Evolutionary conservation across 2,888 invertebrate species (phyloP), one percentile per base, ranked within the genome.

Genomic region (Conchocele bisecta): DNA sequence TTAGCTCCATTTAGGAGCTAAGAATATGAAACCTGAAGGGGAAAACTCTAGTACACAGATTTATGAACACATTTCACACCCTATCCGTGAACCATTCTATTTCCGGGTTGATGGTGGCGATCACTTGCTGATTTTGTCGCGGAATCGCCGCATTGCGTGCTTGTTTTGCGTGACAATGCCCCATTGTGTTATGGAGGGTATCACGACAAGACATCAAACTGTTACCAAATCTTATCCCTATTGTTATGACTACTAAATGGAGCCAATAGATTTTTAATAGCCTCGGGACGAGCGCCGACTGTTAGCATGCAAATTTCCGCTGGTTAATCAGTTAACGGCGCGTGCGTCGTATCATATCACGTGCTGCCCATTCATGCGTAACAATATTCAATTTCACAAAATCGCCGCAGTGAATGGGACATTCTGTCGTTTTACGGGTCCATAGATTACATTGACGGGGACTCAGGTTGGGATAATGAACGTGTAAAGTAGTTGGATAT

Each of bases 211-310:
- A 68, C 64, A 77, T 77, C 77, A 65, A 68, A 60, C 68, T 57
- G 77, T 77, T 77, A 74, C 74, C 64, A 58, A 67, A 71, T 70
- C 67, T 71, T 74, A 67, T 68, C 70, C 70, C 48, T 65, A 77
- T 68, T 74, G 74, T 71, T 70, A 77, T 77, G 59, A 61, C 71
- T 53, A 58, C 71, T 74, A 71, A 74, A 74, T 71, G 74, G 58
- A 61, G 67, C 61, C 73, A 77, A 77, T 74, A 74, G 70, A 67
- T 50, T 57, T 77, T 74, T 71, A 77, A 74, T 71, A 57, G 61
- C 65, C 68, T 70, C 37, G 51, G 31, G 71, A 64, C 70, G 65
- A 46, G 29, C 71, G 53, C 22, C 65, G n/a, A 41, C 58, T 67
- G 51, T 77, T 74, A 77, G 73, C 67, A 74, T 71, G 74, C 74